phyloP scores from a whole-genome alignment of 2,888 invertebrate species.

The Drosophila crucigera region DNA sequence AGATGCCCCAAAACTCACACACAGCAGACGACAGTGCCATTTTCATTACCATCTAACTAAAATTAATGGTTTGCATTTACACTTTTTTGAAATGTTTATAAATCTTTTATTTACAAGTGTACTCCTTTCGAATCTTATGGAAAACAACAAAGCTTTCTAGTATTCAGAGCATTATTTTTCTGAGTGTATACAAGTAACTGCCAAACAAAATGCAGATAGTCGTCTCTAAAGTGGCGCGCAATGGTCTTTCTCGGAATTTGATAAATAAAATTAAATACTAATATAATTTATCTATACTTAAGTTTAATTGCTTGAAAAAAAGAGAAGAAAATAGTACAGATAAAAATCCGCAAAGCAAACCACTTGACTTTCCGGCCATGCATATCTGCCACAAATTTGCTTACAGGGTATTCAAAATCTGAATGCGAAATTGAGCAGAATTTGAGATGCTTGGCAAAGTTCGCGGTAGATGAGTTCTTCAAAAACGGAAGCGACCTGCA shows the following conservation, averaged over 20 bases:
- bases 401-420: conserved; percentile 41
- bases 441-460: conserved; percentile 38
- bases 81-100: not conserved
- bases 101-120: not conserved
- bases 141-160: not conserved
- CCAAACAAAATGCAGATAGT: not conserved
- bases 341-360: not conserved
- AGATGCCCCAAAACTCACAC: conserved; percentile 9
- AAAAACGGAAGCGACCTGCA: conserved; percentile 71
- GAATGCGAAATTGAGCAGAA: conserved; percentile 48
- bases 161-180: not conserved
- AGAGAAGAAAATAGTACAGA: not conserved
- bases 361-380: accelerated
- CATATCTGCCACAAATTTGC: not conserved
- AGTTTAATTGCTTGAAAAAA: not conserved
- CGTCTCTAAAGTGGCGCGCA: not conserved
- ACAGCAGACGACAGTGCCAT: not conserved
- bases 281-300: not conserved
- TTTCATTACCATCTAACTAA: not conserved
- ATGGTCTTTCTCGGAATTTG: not conserved
- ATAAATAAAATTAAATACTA: not conserved
- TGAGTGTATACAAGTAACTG: not conserved
- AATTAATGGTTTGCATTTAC: not conserved
- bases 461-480: conserved; percentile 60
- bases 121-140: not conserved